Evolutionary conservation across 2,888 invertebrate species (phyloP).

Genomic region (Drosophila koepferae): DNA sequence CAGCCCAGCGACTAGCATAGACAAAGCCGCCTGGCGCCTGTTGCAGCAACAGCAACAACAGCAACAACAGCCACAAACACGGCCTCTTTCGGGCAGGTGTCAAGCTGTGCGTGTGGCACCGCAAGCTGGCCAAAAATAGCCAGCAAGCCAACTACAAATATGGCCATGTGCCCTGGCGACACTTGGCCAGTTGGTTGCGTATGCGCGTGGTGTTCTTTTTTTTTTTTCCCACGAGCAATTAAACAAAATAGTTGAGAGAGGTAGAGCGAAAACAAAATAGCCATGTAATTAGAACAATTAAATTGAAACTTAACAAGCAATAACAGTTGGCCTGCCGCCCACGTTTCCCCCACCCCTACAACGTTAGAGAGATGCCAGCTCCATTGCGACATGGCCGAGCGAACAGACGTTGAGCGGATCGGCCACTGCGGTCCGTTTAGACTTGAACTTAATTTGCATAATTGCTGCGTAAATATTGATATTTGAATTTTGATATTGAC

Average conservation of each 20-base stretch:
- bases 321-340: conserved; percentile 13
- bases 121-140: conserved; percentile 40
- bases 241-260: conserved; percentile 40
- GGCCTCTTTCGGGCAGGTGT: conserved; percentile 56
- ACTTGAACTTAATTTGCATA: conserved; percentile 79
- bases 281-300: conserved; percentile 77
- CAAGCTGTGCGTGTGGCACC: conserved; percentile 73
- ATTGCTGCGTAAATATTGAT: conserved; percentile 81
- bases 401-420: conserved; percentile 9
- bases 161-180: conserved; percentile 33
- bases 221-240: conserved; percentile 68
- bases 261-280: not conserved
- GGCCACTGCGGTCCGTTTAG: conserved; percentile 31
- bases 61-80: conserved; percentile 9
- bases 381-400: conserved; percentile 63
- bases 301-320: conserved; percentile 42
- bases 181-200: conserved; percentile 9
- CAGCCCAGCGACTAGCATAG: conserved; percentile 32
- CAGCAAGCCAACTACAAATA: conserved; percentile 29
- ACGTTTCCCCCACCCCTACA: not conserved
- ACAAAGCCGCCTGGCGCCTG: conserved; percentile 56
- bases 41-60: conserved; percentile 25
- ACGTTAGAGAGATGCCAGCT: conserved; percentile 56
- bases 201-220: conserved; percentile 12
- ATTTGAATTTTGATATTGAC: conserved; percentile 78